Evolutionary conservation across 2,113 vertebrate species (phyloP).

Genomic region (Hypomesus transpacificus): DNA sequence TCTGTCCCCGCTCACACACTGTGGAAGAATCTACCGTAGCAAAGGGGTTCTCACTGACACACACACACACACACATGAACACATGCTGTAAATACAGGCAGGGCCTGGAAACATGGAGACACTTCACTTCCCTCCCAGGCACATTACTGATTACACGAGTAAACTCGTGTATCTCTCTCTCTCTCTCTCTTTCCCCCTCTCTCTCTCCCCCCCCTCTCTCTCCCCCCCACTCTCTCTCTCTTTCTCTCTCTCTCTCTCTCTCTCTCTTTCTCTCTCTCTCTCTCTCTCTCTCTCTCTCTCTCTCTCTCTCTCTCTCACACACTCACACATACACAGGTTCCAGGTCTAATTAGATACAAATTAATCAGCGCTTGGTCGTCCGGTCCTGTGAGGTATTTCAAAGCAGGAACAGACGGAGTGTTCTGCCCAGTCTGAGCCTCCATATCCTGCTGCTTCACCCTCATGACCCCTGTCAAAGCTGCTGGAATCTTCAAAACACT

Average conservation of each 20-base stretch:
- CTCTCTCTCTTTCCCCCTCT: no score
- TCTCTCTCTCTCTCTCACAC: no score
- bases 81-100: no score
- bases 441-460: slow-evolving; percentile 21
- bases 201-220: no score
- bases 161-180: no score
- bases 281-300: background rate
- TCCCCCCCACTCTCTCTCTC: no score
- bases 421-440: slow-evolving; percentile 43
- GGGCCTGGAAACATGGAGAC: background rate
- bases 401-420: slow-evolving; percentile 34
- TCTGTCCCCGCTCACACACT: no score
- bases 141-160: no score
- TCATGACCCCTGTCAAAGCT: slow-evolving; percentile 25
- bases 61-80: background rate
- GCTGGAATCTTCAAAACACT: slow-evolving; percentile 30
- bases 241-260: no score
- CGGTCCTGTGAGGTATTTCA: slow-evolving; percentile 38
- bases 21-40: no score
- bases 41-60: background rate
- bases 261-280: background rate
- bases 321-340: no score
- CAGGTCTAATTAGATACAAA: slow-evolving; percentile 25
- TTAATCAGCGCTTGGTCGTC: slow-evolving; percentile 33
- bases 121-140: no score